A percentile compares a stretch with the other conserved stretches of the same genome.
These are phyloP conservation scores for Arenaria interpres DNA, from an alignment of 2,113 vertebrate species.

Conservation along the genomic window DNA sequence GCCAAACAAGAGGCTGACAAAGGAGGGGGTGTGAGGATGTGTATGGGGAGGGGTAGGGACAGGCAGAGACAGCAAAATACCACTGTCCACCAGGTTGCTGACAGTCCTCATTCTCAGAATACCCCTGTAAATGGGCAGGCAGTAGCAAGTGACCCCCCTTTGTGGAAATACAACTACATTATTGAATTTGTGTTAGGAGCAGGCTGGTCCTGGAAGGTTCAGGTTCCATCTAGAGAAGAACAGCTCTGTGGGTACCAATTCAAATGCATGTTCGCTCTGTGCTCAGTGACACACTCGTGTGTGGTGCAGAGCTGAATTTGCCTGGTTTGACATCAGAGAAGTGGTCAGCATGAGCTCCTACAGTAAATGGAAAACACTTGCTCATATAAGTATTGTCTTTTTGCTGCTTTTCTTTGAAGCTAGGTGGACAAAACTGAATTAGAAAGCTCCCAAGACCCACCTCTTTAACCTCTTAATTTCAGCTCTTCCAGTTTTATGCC, in stretches of 20 bases:
- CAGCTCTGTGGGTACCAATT: background rate
- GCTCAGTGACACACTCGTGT: rapidly evolving
- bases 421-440: background rate
- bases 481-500: background rate
- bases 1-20: background rate
- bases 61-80: background rate
- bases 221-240: background rate
- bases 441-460: background rate
- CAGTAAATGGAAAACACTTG: background rate
- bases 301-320: background rate
- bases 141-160: background rate
- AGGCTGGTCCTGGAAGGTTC: background rate
- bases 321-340: background rate
- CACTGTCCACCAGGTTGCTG: background rate
- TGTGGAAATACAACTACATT: background rate
- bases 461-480: background rate
- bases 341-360: background rate
- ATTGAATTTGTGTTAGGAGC: background rate
- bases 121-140: background rate
- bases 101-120: background rate
- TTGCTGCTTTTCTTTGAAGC: background rate
- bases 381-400: background rate
- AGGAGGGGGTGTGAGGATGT: background rate
- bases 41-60: background rate
- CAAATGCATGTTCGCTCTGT: rapidly evolving